phyloP scores from a whole-genome alignment of 35 echinoderm and acorn worm species.

The Hemicentrotus pulcherrimus region DNA sequence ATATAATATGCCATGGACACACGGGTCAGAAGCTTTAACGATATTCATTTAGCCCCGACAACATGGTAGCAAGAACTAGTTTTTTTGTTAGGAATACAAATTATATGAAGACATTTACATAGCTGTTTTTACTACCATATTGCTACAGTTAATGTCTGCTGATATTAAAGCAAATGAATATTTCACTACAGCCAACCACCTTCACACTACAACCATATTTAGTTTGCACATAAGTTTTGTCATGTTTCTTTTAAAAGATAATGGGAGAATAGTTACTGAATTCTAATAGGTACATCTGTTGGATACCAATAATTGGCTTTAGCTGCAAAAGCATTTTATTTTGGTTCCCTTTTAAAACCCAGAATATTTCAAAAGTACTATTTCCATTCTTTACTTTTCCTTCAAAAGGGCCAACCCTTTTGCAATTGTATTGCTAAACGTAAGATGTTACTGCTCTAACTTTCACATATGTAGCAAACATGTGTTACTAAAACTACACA shows the following conservation, averaged over 20 bases:
- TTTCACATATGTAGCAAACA: neutral
- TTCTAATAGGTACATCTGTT: no score
- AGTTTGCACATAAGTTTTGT: neutral
- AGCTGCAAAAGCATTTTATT: no score
- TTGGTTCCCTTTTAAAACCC: no score
- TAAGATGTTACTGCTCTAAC: neutral
- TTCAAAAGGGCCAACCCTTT: no score
- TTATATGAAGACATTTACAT: conserved; percentile 26
- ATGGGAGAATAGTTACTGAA: no score
- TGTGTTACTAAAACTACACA: neutral
- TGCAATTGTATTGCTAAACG: no score
- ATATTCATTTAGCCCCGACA: neutral
- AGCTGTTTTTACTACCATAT: neutral
- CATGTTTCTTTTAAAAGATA: no score
- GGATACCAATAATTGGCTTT: no score
- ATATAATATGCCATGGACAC: neutral
- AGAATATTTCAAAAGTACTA: no score
- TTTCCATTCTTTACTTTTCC: no score
- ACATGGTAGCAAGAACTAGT: neutral
- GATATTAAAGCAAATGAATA: neutral
- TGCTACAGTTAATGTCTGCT: neutral
- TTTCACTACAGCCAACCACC: neutral
- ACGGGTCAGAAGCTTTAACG: neutral
- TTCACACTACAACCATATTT: neutral
- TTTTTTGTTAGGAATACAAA: neutral